phyloP scores from a whole-genome alignment of 2,113 vertebrate species.

The Chaetodon trifascialis region DNA sequence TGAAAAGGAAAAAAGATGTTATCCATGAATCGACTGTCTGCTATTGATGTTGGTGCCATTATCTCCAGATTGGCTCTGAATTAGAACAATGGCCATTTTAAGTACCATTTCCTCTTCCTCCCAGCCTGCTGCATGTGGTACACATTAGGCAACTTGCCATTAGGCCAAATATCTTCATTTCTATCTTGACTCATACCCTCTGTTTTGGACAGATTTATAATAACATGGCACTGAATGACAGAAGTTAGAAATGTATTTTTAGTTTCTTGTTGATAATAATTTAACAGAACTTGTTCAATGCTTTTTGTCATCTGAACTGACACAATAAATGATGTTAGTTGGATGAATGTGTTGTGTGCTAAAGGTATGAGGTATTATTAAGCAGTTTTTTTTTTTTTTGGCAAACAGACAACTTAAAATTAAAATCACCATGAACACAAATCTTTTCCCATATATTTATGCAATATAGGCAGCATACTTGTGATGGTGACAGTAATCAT shows the following conservation, averaged over 20 bases:
- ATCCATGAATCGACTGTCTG: constrained; percentile 86
- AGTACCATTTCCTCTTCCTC: constrained; percentile 80
- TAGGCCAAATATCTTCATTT: constrained; percentile 73
- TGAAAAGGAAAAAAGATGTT: constrained; percentile 76
- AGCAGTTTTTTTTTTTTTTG: no score
- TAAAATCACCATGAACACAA: not conserved
- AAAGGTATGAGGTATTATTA: no score
- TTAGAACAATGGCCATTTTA: constrained; percentile 84
- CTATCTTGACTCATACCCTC: constrained; percentile 60
- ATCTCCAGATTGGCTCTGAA: constrained; percentile 89
- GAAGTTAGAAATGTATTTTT: not conserved
- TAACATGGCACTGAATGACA: constrained; percentile 29
- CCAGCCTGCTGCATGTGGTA: constrained; percentile 77
- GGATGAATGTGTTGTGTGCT: not conserved
- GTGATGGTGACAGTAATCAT: not conserved
- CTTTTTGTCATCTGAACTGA: no score
- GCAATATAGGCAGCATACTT: not conserved
- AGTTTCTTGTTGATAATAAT: not conserved
- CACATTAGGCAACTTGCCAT: constrained; percentile 79
- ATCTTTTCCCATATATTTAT: not conserved
- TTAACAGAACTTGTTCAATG: not conserved
- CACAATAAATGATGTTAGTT: not conserved
- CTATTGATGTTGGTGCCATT: constrained; percentile 89
- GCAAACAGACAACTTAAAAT: not conserved
- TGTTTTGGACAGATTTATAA: constrained; percentile 37